Evolutionary conservation across 2,113 vertebrate species (phyloP), one percentile per base, ranked within the genome.

Genomic region (Isurus oxyrinchus): DNA sequence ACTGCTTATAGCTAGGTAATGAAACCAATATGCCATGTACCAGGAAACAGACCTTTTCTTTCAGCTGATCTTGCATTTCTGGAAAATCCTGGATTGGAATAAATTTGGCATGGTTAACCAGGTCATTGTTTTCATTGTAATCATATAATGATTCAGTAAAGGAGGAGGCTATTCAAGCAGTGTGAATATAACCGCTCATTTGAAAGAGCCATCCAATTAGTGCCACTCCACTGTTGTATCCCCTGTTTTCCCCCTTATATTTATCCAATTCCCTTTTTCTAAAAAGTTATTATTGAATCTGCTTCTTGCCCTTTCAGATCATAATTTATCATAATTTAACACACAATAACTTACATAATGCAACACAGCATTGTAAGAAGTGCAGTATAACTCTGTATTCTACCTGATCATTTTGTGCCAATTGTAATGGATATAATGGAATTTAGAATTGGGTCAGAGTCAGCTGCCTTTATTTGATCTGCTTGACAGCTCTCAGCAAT

Each of bases 391-490:
- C 35, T 94, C 6, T 35, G 35, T 21, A 63, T 93, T 93, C 59
- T 63, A 35, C 57, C 19, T 63, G 90, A 63, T 63, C 6, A 7
- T 63, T 66, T 63, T 63, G n/a, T 40, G 59, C 59, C n/a, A 94
- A 66, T 94, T 94, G n/a, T 63, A 63, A n/a, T 66, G 35, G 61
- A 94, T 94, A 94, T 94, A 94, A 94, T 94, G 59, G 16, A 63
- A 40, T n/a, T 40, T 63, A n/a, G 35, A 93, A 94, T 44, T 94
- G 90, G 59, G 40, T 94, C 16, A 40, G 31, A 91, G 61, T 66
- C 90, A 40, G 61, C 90, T 63, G 59, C 0, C 35, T 94, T 63
- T 66, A 94, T 94, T 94, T 94, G 90, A 94, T 94, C 35, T 94
- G 59, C 90, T 40, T 94, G 59, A 94, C 59, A 23, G 90, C 31